phyloP scores from a whole-genome alignment of 2,797 vertebrate genomes.

The Melopsittacus undulatus region DNA sequence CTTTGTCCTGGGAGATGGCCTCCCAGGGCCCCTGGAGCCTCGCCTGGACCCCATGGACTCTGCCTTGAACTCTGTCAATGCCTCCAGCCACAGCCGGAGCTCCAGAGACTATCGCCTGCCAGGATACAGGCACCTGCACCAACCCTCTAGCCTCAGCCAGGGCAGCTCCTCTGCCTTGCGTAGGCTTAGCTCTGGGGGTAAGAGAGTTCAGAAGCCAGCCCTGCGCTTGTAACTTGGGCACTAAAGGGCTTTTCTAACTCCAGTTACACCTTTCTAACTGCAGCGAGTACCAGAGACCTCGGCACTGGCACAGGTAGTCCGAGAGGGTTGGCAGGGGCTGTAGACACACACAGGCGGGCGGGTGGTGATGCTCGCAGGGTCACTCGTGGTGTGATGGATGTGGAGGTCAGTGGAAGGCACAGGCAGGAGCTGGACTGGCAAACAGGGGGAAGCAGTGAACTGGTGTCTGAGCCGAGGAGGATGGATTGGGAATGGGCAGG shows the following conservation, averaged over 20 bases:
- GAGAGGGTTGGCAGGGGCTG: neutral
- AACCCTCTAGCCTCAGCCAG: conserved; percentile 74
- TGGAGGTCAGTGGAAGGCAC: neutral
- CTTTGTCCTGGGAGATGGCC: conserved; percentile 82
- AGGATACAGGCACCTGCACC: conserved; percentile 76
- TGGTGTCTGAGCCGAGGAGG: accelerated
- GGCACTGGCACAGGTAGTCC: neutral
- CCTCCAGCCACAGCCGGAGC: conserved; percentile 75
- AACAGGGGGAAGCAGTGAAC: neutral
- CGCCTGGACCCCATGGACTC: conserved; percentile 82
- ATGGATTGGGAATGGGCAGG: neutral
- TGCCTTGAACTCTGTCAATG: conserved; percentile 81
- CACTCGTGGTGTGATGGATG: neutral
- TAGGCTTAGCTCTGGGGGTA: conserved; percentile 78
- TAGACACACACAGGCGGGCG: neutral
- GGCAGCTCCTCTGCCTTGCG: conserved; percentile 65
- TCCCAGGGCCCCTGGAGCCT: conserved; percentile 79
- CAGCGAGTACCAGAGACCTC: neutral
- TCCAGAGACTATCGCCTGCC: conserved; percentile 75
- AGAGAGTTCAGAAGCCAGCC: conserved; percentile 32
- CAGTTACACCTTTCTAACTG: neutral
- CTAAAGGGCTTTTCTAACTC: neutral
- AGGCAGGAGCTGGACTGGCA: neutral
- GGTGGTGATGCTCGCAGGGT: neutral
- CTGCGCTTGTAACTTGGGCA: neutral